Conservation (phyloP, 2,797 vertebrate species). For the Buphagus erythrorhynchus region DNA sequence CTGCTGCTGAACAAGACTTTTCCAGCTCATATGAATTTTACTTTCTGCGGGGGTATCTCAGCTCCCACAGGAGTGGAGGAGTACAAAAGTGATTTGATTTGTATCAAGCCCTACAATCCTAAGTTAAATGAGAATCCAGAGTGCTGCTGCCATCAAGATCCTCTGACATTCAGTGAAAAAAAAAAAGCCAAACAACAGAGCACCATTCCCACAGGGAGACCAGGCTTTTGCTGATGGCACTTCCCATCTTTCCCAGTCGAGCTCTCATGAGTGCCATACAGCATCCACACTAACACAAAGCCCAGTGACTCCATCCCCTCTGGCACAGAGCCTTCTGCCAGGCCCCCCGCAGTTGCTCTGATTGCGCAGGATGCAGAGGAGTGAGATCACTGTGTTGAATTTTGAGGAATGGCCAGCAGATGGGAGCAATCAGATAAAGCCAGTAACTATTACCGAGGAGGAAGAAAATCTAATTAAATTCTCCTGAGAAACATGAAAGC, state of each 20-base stretch:
- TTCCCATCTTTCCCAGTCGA: background rate
- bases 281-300: background rate
- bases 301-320: slow-evolving; percentile 19
- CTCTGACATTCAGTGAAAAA: background rate
- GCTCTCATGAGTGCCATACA: background rate
- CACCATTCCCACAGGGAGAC: background rate
- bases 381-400: slow-evolving; percentile 47
- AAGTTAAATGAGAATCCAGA: background rate
- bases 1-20: background rate
- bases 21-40: background rate
- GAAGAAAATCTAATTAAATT: slow-evolving; percentile 11
- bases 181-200: background rate
- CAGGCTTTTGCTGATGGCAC: background rate
- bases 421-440: slow-evolving; percentile 68
- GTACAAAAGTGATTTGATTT: background rate
- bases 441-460: background rate
- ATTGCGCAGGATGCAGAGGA: slow-evolving; percentile 28
- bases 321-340: slow-evolving; percentile 43
- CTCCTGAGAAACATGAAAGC: background rate
- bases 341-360: background rate
- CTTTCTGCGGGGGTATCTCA: background rate
- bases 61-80: background rate
- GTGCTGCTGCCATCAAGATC: background rate
- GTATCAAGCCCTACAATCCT: background rate
- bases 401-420: slow-evolving; percentile 58